Evolutionary conservation across 2,113 vertebrate species (phyloP).

Genomic region (Rhinoptilus africanus): DNA sequence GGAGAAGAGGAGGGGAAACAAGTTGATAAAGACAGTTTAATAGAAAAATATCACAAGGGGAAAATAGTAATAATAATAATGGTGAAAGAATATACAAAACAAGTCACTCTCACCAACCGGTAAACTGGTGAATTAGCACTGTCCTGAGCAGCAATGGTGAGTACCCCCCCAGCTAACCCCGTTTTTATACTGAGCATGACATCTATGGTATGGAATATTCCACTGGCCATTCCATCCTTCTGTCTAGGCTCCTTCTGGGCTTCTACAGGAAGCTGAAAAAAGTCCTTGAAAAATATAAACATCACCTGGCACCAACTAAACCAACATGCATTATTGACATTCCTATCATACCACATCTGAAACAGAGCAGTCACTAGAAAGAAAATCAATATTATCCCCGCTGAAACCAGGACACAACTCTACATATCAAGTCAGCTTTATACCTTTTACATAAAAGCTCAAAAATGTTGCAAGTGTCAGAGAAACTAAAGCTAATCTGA

Average conservation of each 20-base stretch:
- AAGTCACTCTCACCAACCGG: neutral
- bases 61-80: neutral
- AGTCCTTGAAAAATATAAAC: neutral
- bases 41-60: neutral
- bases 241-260: neutral
- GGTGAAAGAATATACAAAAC: neutral
- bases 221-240: neutral
- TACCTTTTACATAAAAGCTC: neutral
- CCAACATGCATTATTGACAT: neutral
- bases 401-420: neutral
- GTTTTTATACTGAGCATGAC: neutral
- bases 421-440: accelerated
- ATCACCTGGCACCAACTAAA: neutral
- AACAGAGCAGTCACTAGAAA: neutral
- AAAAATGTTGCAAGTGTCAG: neutral
- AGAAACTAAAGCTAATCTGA: neutral
- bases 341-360: neutral
- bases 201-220: neutral
- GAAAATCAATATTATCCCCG: neutral
- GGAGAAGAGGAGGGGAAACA: neutral
- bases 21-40: neutral
- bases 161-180: neutral
- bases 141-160: neutral
- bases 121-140: neutral
- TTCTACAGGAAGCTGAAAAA: neutral